Evolutionary conservation across 2,888 invertebrate genomes (phyloP), one percentile per base, ranked within the genome.

Genomic region (Deilephila elpenor): DNA sequence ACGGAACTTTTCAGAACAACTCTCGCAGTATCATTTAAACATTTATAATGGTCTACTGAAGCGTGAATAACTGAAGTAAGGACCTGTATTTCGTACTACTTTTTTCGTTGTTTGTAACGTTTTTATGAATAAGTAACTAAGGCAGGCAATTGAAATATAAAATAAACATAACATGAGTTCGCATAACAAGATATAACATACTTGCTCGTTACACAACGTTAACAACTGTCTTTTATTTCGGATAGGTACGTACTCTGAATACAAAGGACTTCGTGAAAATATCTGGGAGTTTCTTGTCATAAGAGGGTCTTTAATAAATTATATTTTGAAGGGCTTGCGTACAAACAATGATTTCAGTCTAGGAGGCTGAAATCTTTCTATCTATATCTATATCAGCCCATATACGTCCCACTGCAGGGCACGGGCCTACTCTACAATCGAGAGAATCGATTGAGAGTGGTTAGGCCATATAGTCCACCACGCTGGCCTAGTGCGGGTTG

Each of bases 171-270:
- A 56, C 5, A n/a, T 17, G 17, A 56, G n/a, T n/a, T 56, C 17
- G n/a, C 56, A n/a, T 56, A 56, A 11, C 44, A 44, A 76, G 73
- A 72, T 78, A 76, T 77, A 78, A 61, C 79, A 78, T 76, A 76
- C 77, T 77, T 72, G 72, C 72, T 75, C 59, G 73, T 73, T 73
- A 72, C 75, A 32, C 25, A 29, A 61, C 5, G 25, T 25, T 29
- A 56, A 56, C n/a, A 56, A 56, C 56, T 56, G 56, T n/a, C n/a
- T 56, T 6, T 56, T 56, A 56, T 56, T n/a, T 56, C 6, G 56
- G 56, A 56, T 56, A n/a, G n/a, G 56, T 56, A n/a, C 77, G 76
- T 61, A 74, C 8, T 53, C 34, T 67, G 80, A 81, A 79, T 80
- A 78, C 34, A 75, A 73, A 56, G 25, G 5, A 11, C 7, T 19